Evolutionary conservation across 2,888 invertebrate species (phyloP), one percentile per base, ranked within the genome.

Genomic region (Lepidochrysops patricia): DNA sequence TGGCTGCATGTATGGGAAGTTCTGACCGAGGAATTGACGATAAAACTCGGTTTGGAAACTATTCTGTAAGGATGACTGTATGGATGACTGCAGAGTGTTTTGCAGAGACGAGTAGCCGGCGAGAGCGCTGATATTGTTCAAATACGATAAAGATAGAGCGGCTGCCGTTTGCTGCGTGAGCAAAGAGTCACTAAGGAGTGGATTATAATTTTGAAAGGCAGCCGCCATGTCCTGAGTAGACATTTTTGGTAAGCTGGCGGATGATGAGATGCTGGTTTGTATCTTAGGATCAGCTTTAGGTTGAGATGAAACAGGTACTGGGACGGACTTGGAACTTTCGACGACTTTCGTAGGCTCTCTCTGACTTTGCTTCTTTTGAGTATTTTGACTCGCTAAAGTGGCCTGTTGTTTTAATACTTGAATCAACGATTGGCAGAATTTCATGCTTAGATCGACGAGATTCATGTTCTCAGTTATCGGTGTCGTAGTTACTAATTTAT

Each of bases 351-450:
- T 66, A 43, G 43, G 19, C 3, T 43, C 43, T 9, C 43, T 43
- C 19, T 43, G 43, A 2, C 71, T 68, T 65, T 80, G 84, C 64
- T 82, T 85, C 70, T 83, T 87, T 65, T 80, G 84, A n/a, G 73
- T 70, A 59, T 74, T 82, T 63, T 84, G 82, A 62, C 66, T 79
- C 0, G 82, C 81, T 61, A 77, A 73, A 2, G 82, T 88, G 3
- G 90, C 87, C 63, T 90, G 87, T 60, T 91, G 89, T 74, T 92
- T 93, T 62, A 92, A 86, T 0, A 88, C 81, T 23, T 90, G 82
- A 60, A 91, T 90, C 65, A 92, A 85, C 68, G 92, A 92, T 65
- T 93, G 91, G 70, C 95, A 94, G 69, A 93, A 93, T 74, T 93
- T 94, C 66, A 93, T 87, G 56, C 94, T 94, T 35, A 92, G 78